Percentiles rank a stretch among this genome's conserved stretches.
phyloP scores from a whole-genome alignment of 2,888 invertebrate species.

The Himalopsyche anomala region DNA sequence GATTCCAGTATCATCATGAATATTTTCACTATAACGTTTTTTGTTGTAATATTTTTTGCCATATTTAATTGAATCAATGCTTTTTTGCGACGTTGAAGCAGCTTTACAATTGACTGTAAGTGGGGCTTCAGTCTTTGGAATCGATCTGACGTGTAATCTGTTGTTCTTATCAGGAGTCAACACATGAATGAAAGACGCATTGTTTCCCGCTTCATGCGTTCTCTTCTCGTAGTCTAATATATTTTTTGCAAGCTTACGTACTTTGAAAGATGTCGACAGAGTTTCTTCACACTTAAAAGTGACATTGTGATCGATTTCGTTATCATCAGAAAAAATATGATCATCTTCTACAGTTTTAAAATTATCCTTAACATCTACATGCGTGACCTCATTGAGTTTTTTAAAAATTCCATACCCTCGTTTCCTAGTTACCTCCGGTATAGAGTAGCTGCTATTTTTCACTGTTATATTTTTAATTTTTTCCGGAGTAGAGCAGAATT shows the following conservation, averaged over 20 bases:
- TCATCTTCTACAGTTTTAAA: neutral
- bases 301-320: neutral
- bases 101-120: neutral
- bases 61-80: neutral
- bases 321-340: neutral
- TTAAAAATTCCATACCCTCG: constrained; percentile 14
- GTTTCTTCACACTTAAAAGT: constrained; percentile 15
- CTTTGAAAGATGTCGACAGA: constrained; percentile 42
- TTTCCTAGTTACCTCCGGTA: neutral
- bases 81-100: neutral
- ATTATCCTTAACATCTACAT: neutral
- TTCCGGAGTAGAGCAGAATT: neutral
- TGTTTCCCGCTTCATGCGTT: neutral
- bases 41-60: neutral
- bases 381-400: neutral
- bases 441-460: neutral
- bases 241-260: constrained; percentile 33
- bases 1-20: constrained; percentile 49
- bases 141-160: neutral
- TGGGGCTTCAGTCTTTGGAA: neutral
- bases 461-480: neutral
- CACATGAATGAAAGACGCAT: neutral
- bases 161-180: neutral
- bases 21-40: neutral
- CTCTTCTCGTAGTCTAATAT: constrained; percentile 38